Conservation (phyloP, 2,888 invertebrate genomes). For the Pherbina coryleti region DNA sequence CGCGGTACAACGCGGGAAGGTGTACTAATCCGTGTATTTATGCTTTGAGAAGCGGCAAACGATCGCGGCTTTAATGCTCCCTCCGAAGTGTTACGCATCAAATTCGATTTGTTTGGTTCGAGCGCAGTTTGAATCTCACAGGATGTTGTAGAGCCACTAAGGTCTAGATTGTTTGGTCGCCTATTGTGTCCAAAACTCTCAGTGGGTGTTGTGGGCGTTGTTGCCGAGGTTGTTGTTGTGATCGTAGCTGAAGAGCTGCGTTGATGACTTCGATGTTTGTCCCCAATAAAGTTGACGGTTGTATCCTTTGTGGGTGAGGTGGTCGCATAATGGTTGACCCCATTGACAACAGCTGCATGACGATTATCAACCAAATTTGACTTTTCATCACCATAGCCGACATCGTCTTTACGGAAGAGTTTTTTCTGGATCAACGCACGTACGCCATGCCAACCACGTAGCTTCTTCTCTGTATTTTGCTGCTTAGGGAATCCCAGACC, state of each 20-base stretch:
- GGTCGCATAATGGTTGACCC: conserved; percentile 11
- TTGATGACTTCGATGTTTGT: conserved; percentile 46
- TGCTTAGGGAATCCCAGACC: conserved; percentile 69
- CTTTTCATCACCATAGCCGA: conserved; percentile 61
- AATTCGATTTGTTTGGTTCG: neutral
- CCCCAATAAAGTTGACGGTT: conserved; percentile 54
- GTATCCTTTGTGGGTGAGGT: conserved; percentile 53
- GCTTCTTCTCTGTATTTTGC: conserved; percentile 67
- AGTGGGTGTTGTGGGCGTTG: conserved; percentile 36
- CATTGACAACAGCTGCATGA: conserved; percentile 46
- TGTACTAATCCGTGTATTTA: conserved; percentile 56
- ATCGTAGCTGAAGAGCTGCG: conserved; percentile 38
- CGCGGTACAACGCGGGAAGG: conserved; percentile 62
- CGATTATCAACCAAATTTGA: conserved; percentile 66
- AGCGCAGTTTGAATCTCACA: conserved; percentile 26
- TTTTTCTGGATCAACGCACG: conserved; percentile 68
- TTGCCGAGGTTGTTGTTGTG: conserved; percentile 33
- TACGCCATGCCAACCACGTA: conserved; percentile 68
- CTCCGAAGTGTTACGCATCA: conserved; percentile 47
- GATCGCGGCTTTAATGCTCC: conserved; percentile 27
- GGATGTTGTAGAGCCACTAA: conserved; percentile 57
- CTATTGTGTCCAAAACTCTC: conserved; percentile 43
- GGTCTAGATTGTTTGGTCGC: conserved; percentile 66
- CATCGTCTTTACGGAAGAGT: conserved; percentile 63
- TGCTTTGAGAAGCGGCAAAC: conserved; percentile 44